Evolutionary conservation across 2,797 vertebrate genomes (phyloP), one percentile per base, ranked within the genome.

Genomic region (Pseudochromis fuscus): DNA sequence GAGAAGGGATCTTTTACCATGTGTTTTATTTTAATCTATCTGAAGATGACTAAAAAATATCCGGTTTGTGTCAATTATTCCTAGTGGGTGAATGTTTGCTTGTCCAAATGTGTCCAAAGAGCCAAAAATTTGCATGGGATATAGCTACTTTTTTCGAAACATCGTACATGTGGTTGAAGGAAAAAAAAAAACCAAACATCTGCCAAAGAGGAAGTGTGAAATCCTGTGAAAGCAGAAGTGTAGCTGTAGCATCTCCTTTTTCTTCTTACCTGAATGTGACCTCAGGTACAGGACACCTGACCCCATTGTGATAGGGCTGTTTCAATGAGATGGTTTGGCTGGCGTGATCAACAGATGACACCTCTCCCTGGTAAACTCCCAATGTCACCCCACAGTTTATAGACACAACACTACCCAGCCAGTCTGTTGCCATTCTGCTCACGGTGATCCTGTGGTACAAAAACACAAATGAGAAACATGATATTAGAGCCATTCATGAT

Each of bases 261-360:
- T 18, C 30, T 28, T 83, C 90, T 90, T 77, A 98, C 97, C 96
- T 96, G 93, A 97, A 97, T 11, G 96, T 97, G 90, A 98, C 96
- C 82, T 98, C 96, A 15, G 96, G 95, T 78, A 98, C 96, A 5
- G 97, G 93, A 88, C 96, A 97, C 75, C 95, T 96, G 70, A 96
- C 88, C 15, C 96, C 97, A 77, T 97, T 98, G 86, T 97, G 96
- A 86, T 96, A 98, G 12, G 96, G 96, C 53, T 95, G 94, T 0
- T 88, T 96, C 31, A 98, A 94, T 38, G 97, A 96, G 76, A 98
- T 97, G 72, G 96, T 98, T 91, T 98, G 97, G 89, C 95, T 96
- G 87, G 92, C 67, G 57, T 96, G 95, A 51, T 98, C 95, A 73
- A 98, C 96, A 3, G 95, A 95, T 1, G 94, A 96, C 40, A 97